Base-by-base conservation (phyloP, 92 coral and sea anemone species). In the Epizoanthus fatuus region DNA sequence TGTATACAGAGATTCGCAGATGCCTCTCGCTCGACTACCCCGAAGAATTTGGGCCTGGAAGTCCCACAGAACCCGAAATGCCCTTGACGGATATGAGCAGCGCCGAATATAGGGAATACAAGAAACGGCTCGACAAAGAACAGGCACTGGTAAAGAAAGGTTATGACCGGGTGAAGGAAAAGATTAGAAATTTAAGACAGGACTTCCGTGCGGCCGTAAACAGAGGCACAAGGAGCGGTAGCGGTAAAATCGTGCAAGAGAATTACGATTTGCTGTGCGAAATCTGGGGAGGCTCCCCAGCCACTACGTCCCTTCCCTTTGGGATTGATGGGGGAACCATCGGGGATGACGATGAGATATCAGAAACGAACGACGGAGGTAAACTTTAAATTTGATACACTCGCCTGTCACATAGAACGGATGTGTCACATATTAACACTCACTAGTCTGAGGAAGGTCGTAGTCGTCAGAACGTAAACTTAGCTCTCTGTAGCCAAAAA, bases 131-230 rank as follows among this genome's bases (percentile, higher is more conserved):
- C 15, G 66, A 83, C 32, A 74, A 29, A 55, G 87, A 49, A 40
- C 76, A 71, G 53, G 75, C 71, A 16, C 47, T 22, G 13, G 57
- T 84, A 17, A 62, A 53, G 64, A 84, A 84, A 58, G 88, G 88
- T 9, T 84, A 84, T 57, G 82, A 84, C 72, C 82, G 63, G 12
- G 79, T 73, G 20, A 73, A 72, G 67, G 88, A 73, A 74, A 73
- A 84, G 54, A 32, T 84, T 15, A 74, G 59, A 49, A 49, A 19
- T 60, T 11, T 74, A 7, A 22, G 81, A 17, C 81, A 74, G 44
- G 81, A 74, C 47, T 74, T 47, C 29, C 80, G 63, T 60, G 59
- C 29, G 20, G 81, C 81, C 3, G 81, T 74, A 12, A 74, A 74
- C 35, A 44, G 35, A 20, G 81, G 81, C 64, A 74, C 65, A 17